Conservation (phyloP, 2,113 vertebrate genomes). For the Ophthalmolycus amberensis region DNA sequence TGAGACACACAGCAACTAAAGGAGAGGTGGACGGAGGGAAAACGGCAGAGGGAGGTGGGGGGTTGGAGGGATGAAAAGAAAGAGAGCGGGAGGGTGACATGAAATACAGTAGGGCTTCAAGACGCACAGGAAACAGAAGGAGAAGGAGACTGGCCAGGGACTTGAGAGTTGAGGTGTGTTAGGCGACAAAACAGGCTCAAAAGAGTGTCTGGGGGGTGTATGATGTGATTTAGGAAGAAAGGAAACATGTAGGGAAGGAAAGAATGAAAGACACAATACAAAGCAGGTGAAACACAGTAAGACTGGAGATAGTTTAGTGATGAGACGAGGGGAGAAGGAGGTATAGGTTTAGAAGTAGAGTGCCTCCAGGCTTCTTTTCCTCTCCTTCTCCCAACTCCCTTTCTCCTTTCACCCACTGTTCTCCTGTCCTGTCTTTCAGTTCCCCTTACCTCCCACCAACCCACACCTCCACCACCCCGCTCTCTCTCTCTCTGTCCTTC, state of each 20-base stretch:
- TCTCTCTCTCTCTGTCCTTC: conserved; percentile 68
- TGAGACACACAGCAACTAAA: conserved; percentile 66
- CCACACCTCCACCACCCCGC: conserved; percentile 27
- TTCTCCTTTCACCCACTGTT: conserved; percentile 45
- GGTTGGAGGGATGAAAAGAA: conserved; percentile 39
- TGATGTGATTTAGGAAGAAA: conserved; percentile 31
- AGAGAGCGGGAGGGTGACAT: conserved; percentile 6
- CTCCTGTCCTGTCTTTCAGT: conserved; percentile 56
- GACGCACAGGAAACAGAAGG: conserved; percentile 24
- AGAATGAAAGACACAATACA: conserved; percentile 18
- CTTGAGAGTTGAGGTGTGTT: conserved; percentile 21
- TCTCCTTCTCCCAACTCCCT: conserved; percentile 46
- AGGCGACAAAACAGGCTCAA: conserved; percentile 26
- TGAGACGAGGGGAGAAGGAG: conserved; percentile 18
- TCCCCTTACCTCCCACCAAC: conserved; percentile 42
- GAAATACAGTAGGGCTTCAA: conserved; percentile 19
- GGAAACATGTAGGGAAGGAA: conserved; percentile 4
- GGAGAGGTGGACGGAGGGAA: conserved; percentile 54
- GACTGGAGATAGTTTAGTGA: conserved; percentile 32
- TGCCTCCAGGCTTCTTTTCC: conserved; percentile 78
- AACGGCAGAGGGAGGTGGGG: conserved; percentile 40
- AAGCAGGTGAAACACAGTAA: conserved; percentile 23
- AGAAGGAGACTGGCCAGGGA: conserved; percentile 27
- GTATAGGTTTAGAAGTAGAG: conserved; percentile 59
- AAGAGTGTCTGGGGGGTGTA: conserved; percentile 20